These are phyloP conservation scores for Tetheella fluctuosa DNA, from an alignment of 2,888 invertebrate species.

Conservation along the genomic window DNA sequence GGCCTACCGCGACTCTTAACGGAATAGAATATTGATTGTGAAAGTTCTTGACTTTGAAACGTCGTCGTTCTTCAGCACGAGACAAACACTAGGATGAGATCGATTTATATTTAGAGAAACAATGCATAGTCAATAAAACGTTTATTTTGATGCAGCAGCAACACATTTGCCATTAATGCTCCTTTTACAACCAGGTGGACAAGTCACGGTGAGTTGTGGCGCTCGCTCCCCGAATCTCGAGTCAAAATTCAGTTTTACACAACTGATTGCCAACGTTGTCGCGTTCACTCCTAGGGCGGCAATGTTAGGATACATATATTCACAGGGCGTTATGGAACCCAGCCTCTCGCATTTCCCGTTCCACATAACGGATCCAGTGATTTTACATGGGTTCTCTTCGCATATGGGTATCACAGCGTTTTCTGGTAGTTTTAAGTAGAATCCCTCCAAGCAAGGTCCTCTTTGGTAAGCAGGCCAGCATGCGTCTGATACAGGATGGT, in stretches of 20 bases:
- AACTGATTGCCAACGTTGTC: constrained; percentile 83
- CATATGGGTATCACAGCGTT: constrained; percentile 84
- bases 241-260: constrained; percentile 65
- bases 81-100: neutral
- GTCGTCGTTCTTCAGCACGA: neutral
- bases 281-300: constrained; percentile 85
- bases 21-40: constrained; percentile 14
- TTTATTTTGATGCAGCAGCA: constrained; percentile 25
- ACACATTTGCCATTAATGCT: constrained; percentile 57
- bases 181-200: constrained; percentile 65
- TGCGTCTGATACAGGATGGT: constrained; percentile 83
- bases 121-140: neutral
- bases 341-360: constrained; percentile 76
- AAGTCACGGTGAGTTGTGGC: constrained; percentile 23
- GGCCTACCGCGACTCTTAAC: neutral
- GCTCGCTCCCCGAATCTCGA: constrained; percentile 52
- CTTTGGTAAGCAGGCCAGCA: constrained; percentile 86
- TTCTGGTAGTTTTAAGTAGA: constrained; percentile 82
- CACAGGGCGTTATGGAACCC: constrained; percentile 70
- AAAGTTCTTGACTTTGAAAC: constrained; percentile 4
- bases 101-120: neutral
- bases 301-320: constrained; percentile 48
- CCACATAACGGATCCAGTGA: constrained; percentile 76
- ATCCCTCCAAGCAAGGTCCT: constrained; percentile 85
- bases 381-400: constrained; percentile 84